Evolutionary conservation across 2,113 vertebrate species (phyloP), one percentile per base, ranked within the genome.

Genomic region (Manacus vitellinus): DNA sequence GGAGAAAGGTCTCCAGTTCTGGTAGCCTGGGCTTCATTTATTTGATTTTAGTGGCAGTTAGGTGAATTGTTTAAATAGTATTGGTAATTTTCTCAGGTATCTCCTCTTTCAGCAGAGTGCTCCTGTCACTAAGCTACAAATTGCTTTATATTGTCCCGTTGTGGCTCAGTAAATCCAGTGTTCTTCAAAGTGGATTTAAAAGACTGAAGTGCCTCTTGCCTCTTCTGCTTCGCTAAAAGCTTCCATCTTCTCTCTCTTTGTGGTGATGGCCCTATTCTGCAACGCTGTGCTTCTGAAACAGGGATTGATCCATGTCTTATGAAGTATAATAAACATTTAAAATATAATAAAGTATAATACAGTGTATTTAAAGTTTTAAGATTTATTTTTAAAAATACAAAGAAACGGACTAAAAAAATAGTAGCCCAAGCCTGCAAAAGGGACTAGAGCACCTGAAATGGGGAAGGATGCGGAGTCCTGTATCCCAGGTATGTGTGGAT

Each of bases 251-350:
- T n/a, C 17, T 62, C 19, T 11, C 20, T 39, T 30, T 5, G 14
- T 92, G 49, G 21, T 67, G 37, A n/a, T 2, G 3, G 3, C 10
- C 17, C 7, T 73, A 24, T 86, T 80, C 51, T 75, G 21, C 23
- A 70, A 12, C 1, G 0, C 18, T 61, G 21, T 22, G 35, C 7
- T 70, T 41, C 28, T 24, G n/a, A 76, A 44, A 24, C 0, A 1
- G 23, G 37, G 30, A 4, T 44, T 62, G 12, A 56, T n/a, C 13
- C 0, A 0, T 44, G 12, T 52, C 49, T 85, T 67, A 18, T 3
- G 16, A 61, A 75, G 17, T 52, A 51, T n/a, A 30, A 75, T 30
- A 55, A 76, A 73, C 43, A 5, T 58, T 62, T 19, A 20, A 56
- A 74, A 46, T n/a, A 31, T 12, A 49, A 66, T 43, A 7, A 73